Evolutionary conservation across 37 sponge, comb jelly and placozoan genomes (phyloP), one percentile per base, ranked within the genome.

Genomic region (Oopsacas minuta): DNA sequence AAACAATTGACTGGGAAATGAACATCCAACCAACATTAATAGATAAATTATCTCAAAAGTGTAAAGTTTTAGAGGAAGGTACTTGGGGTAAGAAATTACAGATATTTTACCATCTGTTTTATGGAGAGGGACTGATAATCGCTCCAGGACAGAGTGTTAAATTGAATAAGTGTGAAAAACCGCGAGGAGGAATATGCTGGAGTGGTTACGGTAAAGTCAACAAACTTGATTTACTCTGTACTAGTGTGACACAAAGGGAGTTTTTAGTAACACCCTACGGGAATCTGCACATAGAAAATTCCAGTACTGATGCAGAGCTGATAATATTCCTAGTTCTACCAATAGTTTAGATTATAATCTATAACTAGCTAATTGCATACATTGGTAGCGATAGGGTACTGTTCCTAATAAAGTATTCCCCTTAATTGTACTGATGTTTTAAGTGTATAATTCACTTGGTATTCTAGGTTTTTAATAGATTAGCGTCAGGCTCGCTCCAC

Each of bases 61-160:
- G 93, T 87, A 89, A 90, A 37, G 87, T 88, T 28, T 36, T 92
- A 36, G 53, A 37, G 39, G 84, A 87, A 69, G 94, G 94, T 34
- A 38, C 53, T 0, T 94, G 94, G 94, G 94, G 94, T 1, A 85
- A 53, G 38, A 36, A 28, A 37, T 8, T 86, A 38, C 83, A 87
- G 37, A 88, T 94, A 5, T 94, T 94, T 75, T 94, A 94, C 81
- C 90, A 90, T 52, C 82, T 83, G 32, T 94, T 94, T 75, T 94
- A 94, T 87, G 94, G 92, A 8, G 94, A 94, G 84, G 94, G 90
- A 0, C 86, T 87, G 22, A 84, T 92, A 23, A 35, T 92, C 0
- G 17, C 81, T 0, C 93, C 93, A 30, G 87, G 86, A 22, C 39
- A 42, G 23, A 83, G 36, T 8, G 88, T 81, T 82, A 51, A 22